Conservation (phyloP, 64 coral and sea anemone genomes). For the Porites lutea region DNA sequence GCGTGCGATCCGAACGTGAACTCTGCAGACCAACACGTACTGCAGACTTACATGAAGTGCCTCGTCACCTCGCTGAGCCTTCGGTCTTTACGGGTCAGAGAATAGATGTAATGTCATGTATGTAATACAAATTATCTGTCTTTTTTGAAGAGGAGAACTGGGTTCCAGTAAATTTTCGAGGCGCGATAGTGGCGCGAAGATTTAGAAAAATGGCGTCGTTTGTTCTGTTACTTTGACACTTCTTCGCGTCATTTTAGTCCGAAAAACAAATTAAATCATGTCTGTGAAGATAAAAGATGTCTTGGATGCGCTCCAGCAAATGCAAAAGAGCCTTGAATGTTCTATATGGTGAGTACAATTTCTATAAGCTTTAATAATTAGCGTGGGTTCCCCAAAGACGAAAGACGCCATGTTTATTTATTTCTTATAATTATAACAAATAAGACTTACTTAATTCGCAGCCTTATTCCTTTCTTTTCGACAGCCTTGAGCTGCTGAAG, state of each 20-base stretch:
- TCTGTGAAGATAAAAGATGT: conserved; percentile 62
- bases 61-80: not conserved
- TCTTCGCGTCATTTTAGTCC: not conserved
- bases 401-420: not conserved
- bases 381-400: not conserved
- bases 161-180: not conserved
- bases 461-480: not conserved
- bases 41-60: too few species aligned
- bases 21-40: too few species aligned
- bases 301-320: conserved; percentile 74
- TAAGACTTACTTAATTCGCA: not conserved
- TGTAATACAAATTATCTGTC: not conserved
- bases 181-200: not conserved
- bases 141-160: not conserved
- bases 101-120: not conserved
- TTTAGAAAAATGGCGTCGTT: conserved; percentile 8
- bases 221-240: not conserved
- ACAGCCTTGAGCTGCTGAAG: conserved; percentile 84
- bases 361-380: too few species aligned
- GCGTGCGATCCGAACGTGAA: too few species aligned
- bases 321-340: conserved; percentile 93
- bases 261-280: conserved; percentile 1
- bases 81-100: not conserved
- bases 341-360: conserved; percentile 92
- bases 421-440: not conserved